Base-by-base conservation (phyloP, 2,797 vertebrate genomes). In the Sebastes steindachneri region DNA sequence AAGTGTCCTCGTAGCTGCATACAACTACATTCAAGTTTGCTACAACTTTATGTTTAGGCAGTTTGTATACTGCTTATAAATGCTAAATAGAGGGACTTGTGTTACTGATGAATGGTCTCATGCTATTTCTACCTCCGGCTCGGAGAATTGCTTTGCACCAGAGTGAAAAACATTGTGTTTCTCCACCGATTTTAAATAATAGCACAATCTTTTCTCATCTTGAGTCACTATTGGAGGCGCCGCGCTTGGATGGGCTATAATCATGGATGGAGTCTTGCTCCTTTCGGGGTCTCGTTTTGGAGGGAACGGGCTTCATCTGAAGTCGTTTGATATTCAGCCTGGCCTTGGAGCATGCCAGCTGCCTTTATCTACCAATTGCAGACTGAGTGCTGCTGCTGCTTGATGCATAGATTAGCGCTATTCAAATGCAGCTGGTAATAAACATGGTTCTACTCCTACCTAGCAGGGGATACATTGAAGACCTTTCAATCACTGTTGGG, bases 161-260 rank as follows among this genome's bases (percentile, higher is more conserved):
- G 68, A 54, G 79, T 45, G 83, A 86, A 90, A 90, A 88, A 90
- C 71, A 83, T 85, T 79, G 77, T 84, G 70, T 91, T 87, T 88
- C 73, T 77, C 81, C n/a, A 51, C 60, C 73, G 11, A 87, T 92
- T 95, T 91, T 91, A 80, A 89, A 95, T 95, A 93, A 95, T 90
- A 80, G 90, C 71, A 45, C 84, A 86, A 94, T 94, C 90, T 93
- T 80, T 74, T 74, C 83, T 83, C 85, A 91, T 94, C 84, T 89
- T 9, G 1, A 78, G 60, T 82, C 74, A 76, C 60, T 76, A 79
- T 71, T 71, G 73, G 53, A 77, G 73, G 45, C 14, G 2, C 57
- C 10, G 75, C 17, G 23, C 65, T 72, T 51, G 41, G 84, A 83
- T 62, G 15, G 82, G 76, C 76, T 87, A 77, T 90, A 92, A 94